Evolutionary conservation across 2,888 invertebrate species (phyloP), one percentile per base, ranked within the genome.

Genomic region (Hirtodrosophila cameraria): DNA sequence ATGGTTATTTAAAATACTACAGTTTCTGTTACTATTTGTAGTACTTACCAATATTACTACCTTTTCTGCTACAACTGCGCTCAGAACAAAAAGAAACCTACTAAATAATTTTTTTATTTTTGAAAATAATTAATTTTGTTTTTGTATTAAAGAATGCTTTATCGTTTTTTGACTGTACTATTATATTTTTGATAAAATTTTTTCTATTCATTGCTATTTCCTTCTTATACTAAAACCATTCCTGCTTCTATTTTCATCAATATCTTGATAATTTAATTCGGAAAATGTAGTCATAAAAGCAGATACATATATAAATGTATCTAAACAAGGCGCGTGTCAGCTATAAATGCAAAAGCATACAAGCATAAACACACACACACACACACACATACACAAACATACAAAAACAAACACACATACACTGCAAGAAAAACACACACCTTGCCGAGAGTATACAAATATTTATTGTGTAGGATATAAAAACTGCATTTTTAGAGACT

Each of bases 401-500:
- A n/a, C n/a, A n/a, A n/a, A n/a, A n/a, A n/a, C n/a, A 18, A 18
- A 36, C 13, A 15, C 11, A 39, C 18, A 38, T 20, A 53, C 42
- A 60, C 30, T n/a, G n/a, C n/a, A n/a, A n/a, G n/a, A n/a, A n/a
- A 28, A 35, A 33, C 11, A 58, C 25, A 43, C 36, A 50, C 12
- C 23, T 33, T 23, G 13, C 48, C 16, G 35, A 45, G 38, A 66
- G 41, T 15, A 35, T 43, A 60, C 42, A 67, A 68, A 71, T 76
- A 79, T 72, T 76, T 72, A 75, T 67, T 74, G 74, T 74, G 74
- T 76, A 78, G 76, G 77, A 70, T 73, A 60, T 52, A 55, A 58
- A 68, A 55, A 68, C 57, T 61, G 65, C 42, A 69, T 62, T 58
- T 61, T 16, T 41, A 53, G 35, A 53, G 50, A 50, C 42, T 57